These are phyloP conservation scores for Mycteria americana DNA, from an alignment of 2,797 vertebrate species.

Conservation along the genomic window DNA sequence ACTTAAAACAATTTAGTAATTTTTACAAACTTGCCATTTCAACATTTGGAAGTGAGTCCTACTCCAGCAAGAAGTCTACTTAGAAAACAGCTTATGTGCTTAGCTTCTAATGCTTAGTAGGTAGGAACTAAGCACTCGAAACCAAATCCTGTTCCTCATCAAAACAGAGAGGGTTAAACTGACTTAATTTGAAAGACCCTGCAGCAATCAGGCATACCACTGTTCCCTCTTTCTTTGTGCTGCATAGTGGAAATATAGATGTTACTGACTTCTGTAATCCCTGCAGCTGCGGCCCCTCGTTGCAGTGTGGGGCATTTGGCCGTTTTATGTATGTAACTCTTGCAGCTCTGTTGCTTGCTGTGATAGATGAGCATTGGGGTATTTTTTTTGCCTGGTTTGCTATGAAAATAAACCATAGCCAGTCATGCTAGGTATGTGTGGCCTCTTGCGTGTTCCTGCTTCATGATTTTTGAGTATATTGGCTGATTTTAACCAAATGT, in stretches of 20 bases:
- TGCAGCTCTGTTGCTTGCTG: neutral
- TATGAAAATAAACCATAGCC: neutral
- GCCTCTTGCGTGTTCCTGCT: neutral
- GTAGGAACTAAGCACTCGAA: neutral
- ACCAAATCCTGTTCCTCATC: neutral
- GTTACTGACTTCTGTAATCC: neutral
- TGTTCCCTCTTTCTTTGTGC: constrained; percentile 1
- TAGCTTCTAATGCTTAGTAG: neutral
- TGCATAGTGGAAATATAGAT: neutral
- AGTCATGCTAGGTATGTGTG: neutral
- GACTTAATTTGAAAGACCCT: neutral
- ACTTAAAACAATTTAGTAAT: neutral
- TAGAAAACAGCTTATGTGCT: neutral
- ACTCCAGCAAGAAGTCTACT: neutral
- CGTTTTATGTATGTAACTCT: neutral
- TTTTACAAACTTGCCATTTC: neutral
- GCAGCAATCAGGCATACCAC: neutral
- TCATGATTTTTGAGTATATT: neutral
- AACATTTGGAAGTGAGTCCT: neutral
- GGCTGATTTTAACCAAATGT: neutral
- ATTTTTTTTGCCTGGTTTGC: neutral
- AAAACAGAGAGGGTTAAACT: constrained; percentile 13
- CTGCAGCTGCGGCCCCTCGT: neutral
- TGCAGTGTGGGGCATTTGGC: neutral
- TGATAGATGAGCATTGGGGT: neutral